Evolutionary conservation across 2,888 invertebrate species (phyloP), one percentile per base, ranked within the genome.

Genomic region (Camptogramma bilineatum): DNA sequence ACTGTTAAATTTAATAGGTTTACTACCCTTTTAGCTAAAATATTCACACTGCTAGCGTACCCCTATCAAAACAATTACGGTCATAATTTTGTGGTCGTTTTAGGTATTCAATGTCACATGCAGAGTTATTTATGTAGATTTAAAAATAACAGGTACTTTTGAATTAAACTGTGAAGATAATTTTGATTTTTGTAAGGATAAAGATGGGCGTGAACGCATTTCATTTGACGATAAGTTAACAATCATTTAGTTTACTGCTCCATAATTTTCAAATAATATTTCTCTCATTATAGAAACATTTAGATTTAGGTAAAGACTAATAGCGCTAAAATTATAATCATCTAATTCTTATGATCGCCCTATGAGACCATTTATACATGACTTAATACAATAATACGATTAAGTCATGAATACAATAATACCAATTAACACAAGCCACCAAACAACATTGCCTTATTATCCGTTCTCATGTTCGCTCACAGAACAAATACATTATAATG

Each of bases 1-100:
- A 68, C 64, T 68, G 66, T 73, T 76, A 75, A 77, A 76, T 73
- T 72, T 69, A 75, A 79, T 77, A 62, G 69, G 62, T 66, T 72
- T 69, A 62, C 70, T 60, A 67, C 62, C 59, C 57, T 65, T 71
- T 66, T 64, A 39, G 47, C 52, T 59, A 28, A 66, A 66, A 62
- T 66, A 59, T 66, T 58, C 54, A 62, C n/a, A 53, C 34, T 28
- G 44, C 59, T 13, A 24, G 44, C 58, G 44, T 59, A 48, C 56
- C 52, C 31, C 51, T 53, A 39, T 62, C 47, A 57, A 65, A 53
- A 48, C 50, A 18, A 65, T 57, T 57, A 42, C 19, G 5, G 52
- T 28, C n/a, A 47, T 65, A 10, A 56, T 39, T 31, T 56, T 50
- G 21, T 17, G 46, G 34, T 9, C 17, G 39, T 39, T 62, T 56